Percentiles rank a stretch among this genome's conserved stretches.
Evolutionary conservation across 1,140 invertebrate species (phyloP).

Genomic region (Anadara kagoshimensis): DNA sequence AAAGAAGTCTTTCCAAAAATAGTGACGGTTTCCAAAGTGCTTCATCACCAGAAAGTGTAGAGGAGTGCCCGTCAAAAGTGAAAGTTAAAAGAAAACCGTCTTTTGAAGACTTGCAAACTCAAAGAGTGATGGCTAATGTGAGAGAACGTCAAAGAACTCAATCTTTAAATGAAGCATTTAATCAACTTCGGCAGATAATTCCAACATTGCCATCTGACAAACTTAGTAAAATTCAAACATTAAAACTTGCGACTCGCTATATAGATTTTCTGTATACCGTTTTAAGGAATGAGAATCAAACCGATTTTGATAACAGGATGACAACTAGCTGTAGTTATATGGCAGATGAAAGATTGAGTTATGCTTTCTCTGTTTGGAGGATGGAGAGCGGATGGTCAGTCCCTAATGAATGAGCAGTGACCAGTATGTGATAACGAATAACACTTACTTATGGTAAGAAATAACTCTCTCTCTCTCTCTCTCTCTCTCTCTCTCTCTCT

Average conservation of each 20-base stretch:
- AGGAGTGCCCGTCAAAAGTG: constrained; percentile 39
- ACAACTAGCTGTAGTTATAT: constrained; percentile 82
- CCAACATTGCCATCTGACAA: constrained; percentile 98
- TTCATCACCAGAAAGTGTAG: constrained; percentile 44
- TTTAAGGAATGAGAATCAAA: constrained; percentile 65
- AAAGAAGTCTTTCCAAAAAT: constrained; percentile 40
- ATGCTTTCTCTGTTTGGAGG: constrained; percentile 96
- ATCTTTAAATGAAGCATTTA: constrained; percentile 97
- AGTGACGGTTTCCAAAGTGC: constrained; percentile 48
- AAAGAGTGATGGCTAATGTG: constrained; percentile 96
- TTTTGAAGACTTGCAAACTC: constrained; percentile 75
- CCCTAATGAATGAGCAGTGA: constrained; percentile 48
- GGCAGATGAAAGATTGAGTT: constrained; percentile 92
- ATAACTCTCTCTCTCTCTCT: not conserved
- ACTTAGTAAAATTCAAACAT: constrained; percentile 97
- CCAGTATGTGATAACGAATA: not conserved
- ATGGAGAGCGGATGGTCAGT: constrained; percentile 93
- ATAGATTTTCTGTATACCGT: constrained; percentile 92
- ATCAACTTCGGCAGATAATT: constrained; percentile 93
- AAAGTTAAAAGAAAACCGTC: constrained; percentile 56
- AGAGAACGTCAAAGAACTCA: constrained; percentile 97
- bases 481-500: too few relatives aligned
- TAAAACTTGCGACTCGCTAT: constrained; percentile 88
- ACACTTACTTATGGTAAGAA: constrained; percentile 8
- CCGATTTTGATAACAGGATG: constrained; percentile 49